Conservation (phyloP, 1,140 invertebrate genomes). For the Tetraneura akinire region DNA sequence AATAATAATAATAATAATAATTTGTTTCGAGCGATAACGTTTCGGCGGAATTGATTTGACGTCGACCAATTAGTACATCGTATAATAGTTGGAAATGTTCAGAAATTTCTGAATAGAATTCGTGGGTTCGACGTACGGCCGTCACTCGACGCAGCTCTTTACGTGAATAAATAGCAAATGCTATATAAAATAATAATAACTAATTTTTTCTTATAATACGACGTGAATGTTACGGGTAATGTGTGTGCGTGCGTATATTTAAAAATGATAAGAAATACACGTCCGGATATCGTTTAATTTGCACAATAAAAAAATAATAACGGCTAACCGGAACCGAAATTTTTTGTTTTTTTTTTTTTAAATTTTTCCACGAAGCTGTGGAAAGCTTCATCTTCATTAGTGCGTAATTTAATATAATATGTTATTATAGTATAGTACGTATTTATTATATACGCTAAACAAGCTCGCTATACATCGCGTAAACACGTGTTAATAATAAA, state of each 20-base stretch:
- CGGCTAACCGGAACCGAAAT: not conserved
- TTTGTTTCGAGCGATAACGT: not conserved
- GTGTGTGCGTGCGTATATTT: not conserved
- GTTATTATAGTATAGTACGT: too few species aligned
- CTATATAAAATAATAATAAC: not conserved
- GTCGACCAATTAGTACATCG: not conserved
- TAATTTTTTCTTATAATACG: not conserved
- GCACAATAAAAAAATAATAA: not conserved
- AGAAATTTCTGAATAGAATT: not conserved
- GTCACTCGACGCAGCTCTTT: not conserved
- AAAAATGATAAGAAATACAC: not conserved
- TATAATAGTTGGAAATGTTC: too few species aligned
- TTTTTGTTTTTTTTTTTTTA: too few species aligned
- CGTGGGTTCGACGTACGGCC: conserved; percentile 6
- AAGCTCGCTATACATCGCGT: too few species aligned
- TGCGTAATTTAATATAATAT: too few species aligned
- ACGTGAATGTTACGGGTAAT: not conserved
- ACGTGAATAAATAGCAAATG: not conserved
- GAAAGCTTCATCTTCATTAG: not conserved
- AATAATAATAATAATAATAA: not conserved
- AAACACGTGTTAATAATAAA: too few species aligned
- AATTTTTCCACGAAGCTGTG: not conserved
- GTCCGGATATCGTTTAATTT: not conserved
- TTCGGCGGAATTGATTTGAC: not conserved
- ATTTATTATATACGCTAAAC: too few species aligned